These are phyloP conservation scores for Neotoxoptera formosana DNA, from an alignment of 1,140 invertebrate genomes.

Conservation along the genomic window DNA sequence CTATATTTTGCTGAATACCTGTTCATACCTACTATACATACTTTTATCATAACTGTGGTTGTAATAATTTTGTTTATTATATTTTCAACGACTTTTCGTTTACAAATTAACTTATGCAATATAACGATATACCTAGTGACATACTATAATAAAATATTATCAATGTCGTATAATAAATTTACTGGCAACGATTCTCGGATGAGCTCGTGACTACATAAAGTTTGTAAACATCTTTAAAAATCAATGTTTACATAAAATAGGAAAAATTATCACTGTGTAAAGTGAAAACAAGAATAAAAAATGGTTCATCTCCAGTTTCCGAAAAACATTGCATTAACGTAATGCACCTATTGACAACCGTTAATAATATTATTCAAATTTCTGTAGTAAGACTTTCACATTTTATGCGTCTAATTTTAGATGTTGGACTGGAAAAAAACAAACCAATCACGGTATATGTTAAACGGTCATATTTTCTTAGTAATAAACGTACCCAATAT, in stretches of 20 bases:
- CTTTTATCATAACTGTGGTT: not conserved
- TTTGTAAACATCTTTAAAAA: not conserved
- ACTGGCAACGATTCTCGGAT: too few relatives aligned
- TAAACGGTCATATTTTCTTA: not conserved
- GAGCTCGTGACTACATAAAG: not conserved
- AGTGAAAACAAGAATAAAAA: not conserved
- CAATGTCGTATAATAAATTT: not conserved
- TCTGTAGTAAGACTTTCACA: conserved; percentile 14
- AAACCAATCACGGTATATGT: not conserved
- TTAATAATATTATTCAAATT: conserved; percentile 22
- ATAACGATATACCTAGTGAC: not conserved
- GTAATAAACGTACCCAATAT: not conserved
- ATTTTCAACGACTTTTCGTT: not conserved
- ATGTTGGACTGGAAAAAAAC: not conserved
- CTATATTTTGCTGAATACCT: not conserved
- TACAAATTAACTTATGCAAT: not conserved
- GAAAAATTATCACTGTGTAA: not conserved
- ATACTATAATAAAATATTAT: not conserved
- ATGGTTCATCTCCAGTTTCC: not conserved
- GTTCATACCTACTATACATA: not conserved
- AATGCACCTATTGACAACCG: not conserved
- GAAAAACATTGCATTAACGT: not conserved
- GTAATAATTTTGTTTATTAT: not conserved
- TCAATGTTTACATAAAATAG: not conserved
- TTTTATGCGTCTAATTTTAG: not conserved